phyloP scores from a whole-genome alignment of 1,140 invertebrate genomes.

The Samia ricini region DNA sequence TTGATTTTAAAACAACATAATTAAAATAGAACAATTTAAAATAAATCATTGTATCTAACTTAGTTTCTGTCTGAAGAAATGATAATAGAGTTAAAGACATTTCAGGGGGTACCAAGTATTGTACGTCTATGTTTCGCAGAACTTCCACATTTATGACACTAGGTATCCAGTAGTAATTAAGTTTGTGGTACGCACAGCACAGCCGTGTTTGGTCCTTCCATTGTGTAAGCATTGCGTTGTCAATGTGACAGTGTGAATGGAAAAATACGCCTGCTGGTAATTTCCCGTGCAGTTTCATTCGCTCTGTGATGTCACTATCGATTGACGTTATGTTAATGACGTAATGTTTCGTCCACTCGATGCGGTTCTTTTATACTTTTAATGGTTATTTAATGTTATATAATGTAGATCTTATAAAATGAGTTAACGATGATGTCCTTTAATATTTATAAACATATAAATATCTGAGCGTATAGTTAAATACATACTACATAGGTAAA shows the following conservation, averaged over 20 bases:
- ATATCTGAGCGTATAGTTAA: too few species aligned
- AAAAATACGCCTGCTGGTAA: slow-evolving; percentile 1
- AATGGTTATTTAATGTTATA: not conserved
- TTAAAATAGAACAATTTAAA: too few species aligned
- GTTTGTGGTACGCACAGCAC: not conserved
- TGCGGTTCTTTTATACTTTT: not conserved
- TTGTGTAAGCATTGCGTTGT: not conserved
- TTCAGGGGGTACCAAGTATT: too few species aligned
- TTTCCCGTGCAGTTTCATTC: not conserved
- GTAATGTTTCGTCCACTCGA: not conserved
- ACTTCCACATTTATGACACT: too few species aligned
- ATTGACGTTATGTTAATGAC: not conserved
- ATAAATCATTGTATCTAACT: too few species aligned
- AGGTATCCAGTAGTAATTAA: not conserved
- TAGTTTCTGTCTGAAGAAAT: too few species aligned
- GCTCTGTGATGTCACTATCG: not conserved
- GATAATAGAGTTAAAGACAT: too few species aligned
- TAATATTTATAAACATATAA: too few species aligned
- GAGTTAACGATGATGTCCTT: too few species aligned
- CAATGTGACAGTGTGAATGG: not conserved
- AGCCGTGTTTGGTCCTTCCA: not conserved
- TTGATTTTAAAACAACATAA: too few species aligned
- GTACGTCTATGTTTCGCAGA: not conserved
- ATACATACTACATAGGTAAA: too few species aligned
- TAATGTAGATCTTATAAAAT: not conserved